Evolutionary conservation across 2,888 invertebrate species (phyloP).

Genomic region (Acanthococcus lagerstroemiae): DNA sequence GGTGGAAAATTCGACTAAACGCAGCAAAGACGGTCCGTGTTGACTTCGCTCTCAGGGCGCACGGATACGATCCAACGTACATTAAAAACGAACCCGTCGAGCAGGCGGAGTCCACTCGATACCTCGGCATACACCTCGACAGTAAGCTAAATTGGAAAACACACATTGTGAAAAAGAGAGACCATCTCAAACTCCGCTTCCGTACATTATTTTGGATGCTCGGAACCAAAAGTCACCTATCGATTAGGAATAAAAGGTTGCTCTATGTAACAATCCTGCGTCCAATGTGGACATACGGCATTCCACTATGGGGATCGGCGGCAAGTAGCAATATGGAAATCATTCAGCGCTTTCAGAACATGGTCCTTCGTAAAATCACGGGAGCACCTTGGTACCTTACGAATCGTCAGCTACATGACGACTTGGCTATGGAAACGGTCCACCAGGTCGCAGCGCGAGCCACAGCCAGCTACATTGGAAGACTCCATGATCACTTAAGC

Average conservation of each 20-base stretch:
- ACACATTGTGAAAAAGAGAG: too few relatives aligned
- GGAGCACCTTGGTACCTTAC: constrained; percentile 17
- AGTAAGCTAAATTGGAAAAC: not conserved
- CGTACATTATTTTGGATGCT: too few relatives aligned
- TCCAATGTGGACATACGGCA: constrained; percentile 2
- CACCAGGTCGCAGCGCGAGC: not conserved
- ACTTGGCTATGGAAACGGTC: too few relatives aligned
- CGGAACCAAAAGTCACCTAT: constrained; percentile 7
- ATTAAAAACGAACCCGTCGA: not conserved
- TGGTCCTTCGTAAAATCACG: too few relatives aligned
- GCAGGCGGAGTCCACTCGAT: not conserved
- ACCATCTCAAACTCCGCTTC: too few relatives aligned
- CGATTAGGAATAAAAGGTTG: not conserved
- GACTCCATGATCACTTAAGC: not conserved
- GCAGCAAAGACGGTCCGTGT: not conserved
- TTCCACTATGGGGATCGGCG: not conserved
- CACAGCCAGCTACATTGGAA: not conserved
- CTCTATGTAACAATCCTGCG: not conserved
- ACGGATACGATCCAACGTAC: not conserved
- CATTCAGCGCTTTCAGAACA: not conserved
- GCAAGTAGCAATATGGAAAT: not conserved
- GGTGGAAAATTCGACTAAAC: not conserved
- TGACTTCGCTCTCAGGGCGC: not conserved
- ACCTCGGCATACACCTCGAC: not conserved
- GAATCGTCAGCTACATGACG: constrained; percentile 3